A percentile compares a stretch with the other conserved stretches of the same genome.
Conservation (phyloP, 2,113 vertebrate genomes). For the Dissostichus mawsoni region DNA sequence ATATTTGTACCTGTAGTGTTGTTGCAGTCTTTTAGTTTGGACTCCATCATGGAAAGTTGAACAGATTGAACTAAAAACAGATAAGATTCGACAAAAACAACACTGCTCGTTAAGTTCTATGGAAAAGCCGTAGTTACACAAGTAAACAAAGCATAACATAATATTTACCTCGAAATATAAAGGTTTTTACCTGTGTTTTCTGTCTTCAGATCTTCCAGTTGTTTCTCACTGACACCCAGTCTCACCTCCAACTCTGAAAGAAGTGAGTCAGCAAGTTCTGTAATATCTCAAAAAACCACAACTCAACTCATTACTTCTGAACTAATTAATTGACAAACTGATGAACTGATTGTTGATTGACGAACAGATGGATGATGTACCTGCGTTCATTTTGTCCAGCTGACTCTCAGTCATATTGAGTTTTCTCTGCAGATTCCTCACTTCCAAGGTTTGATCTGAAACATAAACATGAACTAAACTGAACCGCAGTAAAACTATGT, state of each 20-base stretch:
- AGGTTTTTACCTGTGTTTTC: conserved; percentile 26
- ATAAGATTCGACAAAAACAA: background rate
- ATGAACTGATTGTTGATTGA: background rate
- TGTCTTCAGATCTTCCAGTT: conserved; percentile 14
- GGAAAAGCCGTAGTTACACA: too few species aligned
- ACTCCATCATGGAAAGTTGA: too few species aligned
- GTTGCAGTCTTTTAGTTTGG: too few species aligned
- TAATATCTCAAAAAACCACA: background rate
- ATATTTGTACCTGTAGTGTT: too few species aligned
- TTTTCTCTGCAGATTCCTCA: conserved; percentile 10
- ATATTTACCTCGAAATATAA: too few species aligned
- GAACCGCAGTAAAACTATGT: background rate
- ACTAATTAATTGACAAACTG: background rate
- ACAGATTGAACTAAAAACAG: background rate
- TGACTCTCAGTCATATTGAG: background rate
- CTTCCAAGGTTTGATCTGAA: conserved; percentile 24
- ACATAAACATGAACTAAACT: background rate
- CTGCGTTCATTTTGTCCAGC: conserved; percentile 7
- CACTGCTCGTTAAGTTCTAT: too few species aligned
- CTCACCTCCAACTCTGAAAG: conserved; percentile 1
- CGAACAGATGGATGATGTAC: background rate
- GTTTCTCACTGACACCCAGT: conserved; percentile 10
- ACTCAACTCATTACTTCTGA: background rate
- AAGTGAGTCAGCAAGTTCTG: background rate
- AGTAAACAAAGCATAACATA: too few species aligned